phyloP scores from a whole-genome alignment of 2,797 vertebrate genomes.

The Enoplosus armatus region DNA sequence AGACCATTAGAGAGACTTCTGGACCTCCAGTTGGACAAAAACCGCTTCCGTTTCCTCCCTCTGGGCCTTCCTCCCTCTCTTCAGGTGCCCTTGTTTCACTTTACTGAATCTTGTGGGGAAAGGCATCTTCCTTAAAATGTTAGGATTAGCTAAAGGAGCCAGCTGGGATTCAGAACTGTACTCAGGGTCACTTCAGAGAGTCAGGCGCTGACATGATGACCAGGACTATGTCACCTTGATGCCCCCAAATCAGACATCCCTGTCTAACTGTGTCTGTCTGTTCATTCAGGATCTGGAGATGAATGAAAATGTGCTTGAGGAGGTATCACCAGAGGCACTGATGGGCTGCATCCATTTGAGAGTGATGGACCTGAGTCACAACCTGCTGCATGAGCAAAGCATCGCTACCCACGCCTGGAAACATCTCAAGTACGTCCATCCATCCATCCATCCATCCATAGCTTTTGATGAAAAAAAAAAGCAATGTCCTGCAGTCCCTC shows the following conservation, averaged over 20 bases:
- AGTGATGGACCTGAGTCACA: constrained; percentile 86
- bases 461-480: not conserved
- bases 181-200: not conserved
- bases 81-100: constrained; percentile 76
- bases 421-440: constrained; percentile 74
- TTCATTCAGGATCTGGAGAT: constrained; percentile 81
- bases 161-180: not conserved
- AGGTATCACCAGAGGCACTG: constrained; percentile 77
- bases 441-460: constrained; percentile 25
- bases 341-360: constrained; percentile 77
- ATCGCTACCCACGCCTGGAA: constrained; percentile 79
- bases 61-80: constrained; percentile 83
- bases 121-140: not conserved
- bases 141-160: not conserved
- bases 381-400: constrained; percentile 82
- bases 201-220: not conserved
- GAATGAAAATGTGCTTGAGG: constrained; percentile 80
- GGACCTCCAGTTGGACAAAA: constrained; percentile 81
- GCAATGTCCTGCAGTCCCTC: constrained; percentile 18
- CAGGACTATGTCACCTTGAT: not conserved
- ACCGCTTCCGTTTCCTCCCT: constrained; percentile 83
- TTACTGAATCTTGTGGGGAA: not conserved
- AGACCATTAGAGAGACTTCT: constrained; percentile 79
- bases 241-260: not conserved
- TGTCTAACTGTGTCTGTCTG: constrained; percentile 3